Percentiles rank a stretch among this genome's conserved stretches.
These are phyloP conservation scores for Eurystomus glaucurus DNA, from an alignment of 2,797 vertebrate species.

Conservation along the genomic window DNA sequence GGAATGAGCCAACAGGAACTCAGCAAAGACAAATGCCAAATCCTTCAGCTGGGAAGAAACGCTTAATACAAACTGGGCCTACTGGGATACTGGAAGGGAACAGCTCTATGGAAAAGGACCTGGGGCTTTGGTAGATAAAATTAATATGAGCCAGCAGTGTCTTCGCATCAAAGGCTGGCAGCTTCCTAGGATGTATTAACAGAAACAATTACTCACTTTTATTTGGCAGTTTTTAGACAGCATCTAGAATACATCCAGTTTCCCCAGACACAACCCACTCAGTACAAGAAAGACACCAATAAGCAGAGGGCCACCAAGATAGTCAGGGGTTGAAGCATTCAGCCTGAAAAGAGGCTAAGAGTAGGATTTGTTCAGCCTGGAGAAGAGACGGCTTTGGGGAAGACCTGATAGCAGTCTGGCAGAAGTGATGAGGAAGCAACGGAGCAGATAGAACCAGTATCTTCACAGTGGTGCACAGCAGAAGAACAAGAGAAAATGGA, in stretches of 20 bases:
- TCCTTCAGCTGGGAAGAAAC: neutral
- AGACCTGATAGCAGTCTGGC: neutral
- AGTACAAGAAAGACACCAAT: neutral
- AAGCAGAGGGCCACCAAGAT: neutral
- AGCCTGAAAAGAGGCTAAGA: neutral
- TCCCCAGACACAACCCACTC: neutral
- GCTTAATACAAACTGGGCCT: neutral
- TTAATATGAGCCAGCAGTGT: neutral
- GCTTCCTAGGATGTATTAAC: neutral
- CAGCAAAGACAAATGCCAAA: neutral
- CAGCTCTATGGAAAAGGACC: neutral
- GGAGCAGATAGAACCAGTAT: neutral
- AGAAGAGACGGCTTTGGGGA: neutral
- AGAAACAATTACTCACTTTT: neutral
- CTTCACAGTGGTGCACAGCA: neutral
- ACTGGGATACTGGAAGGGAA: neutral
- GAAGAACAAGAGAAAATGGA: neutral
- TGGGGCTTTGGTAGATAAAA: neutral
- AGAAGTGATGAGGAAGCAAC: neutral
- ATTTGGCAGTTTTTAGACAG: neutral
- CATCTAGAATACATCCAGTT: neutral
- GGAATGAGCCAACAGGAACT: neutral
- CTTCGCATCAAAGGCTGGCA: neutral
- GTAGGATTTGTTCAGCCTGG: neutral
- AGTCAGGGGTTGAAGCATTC: neutral